Percentiles rank a stretch among this genome's conserved stretches.
These are phyloP conservation scores for Dinocampus coccinellae DNA, from an alignment of 2,888 invertebrate genomes.

Conservation along the genomic window DNA sequence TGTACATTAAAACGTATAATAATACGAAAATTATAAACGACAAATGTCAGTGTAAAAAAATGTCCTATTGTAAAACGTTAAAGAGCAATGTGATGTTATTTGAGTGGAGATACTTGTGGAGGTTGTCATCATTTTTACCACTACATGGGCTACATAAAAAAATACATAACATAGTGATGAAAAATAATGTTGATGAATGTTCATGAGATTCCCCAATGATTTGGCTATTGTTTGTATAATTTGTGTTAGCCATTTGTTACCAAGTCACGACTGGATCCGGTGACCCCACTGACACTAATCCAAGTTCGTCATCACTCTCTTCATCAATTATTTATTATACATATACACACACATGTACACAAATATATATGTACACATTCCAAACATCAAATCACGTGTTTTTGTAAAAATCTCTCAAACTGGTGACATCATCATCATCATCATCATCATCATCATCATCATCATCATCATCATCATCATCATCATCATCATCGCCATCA, in stretches of 20 bases:
- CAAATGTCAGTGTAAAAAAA: no score
- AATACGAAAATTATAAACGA: not conserved
- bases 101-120: not conserved
- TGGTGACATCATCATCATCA: not conserved
- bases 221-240: not conserved
- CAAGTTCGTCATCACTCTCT: not conserved
- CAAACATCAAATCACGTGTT: not conserved
- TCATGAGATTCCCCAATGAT: not conserved
- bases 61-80: not conserved
- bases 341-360: not conserved
- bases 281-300: not conserved
- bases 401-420: not conserved
- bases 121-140: not conserved
- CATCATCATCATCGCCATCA: conserved; percentile 35
- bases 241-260: not conserved
- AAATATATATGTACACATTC: no score
- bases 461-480: conserved; percentile 25
- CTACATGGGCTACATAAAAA: not conserved
- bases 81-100: not conserved
- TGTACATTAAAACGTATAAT: no score
- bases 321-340: not conserved
- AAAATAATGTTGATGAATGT: not conserved
- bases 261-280: not conserved
- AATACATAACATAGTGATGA: not conserved
- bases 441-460: conserved; percentile 22